Evolutionary conservation across 1,140 invertebrate genomes (phyloP).

Genomic region (Pseudomyrmex flavicornis): DNA sequence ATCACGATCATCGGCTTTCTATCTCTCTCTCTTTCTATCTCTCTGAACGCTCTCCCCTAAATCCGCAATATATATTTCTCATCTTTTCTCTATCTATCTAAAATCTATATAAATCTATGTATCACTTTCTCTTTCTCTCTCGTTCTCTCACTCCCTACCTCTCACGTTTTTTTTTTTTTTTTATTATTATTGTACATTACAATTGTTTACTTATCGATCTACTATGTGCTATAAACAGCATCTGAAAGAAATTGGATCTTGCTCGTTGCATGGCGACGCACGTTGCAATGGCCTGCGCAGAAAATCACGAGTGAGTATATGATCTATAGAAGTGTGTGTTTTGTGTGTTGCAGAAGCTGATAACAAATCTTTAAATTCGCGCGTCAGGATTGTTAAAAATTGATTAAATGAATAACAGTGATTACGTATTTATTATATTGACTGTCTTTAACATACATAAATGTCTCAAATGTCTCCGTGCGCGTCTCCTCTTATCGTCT

Average conservation of each 20-base stretch:
- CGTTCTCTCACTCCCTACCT: slow-evolving; percentile 47
- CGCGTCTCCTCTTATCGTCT: not conserved
- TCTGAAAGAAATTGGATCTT: slow-evolving; percentile 55
- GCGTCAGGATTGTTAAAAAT: not conserved
- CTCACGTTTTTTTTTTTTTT: not conserved
- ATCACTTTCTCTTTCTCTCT: slow-evolving; percentile 65
- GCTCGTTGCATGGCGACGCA: slow-evolving; percentile 14
- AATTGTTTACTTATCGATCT: slow-evolving; percentile 35
- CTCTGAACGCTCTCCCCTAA: slow-evolving; percentile 23
- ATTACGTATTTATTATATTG: not conserved
- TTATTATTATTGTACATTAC: slow-evolving; percentile 18
- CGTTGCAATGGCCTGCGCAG: slow-evolving; percentile 34
- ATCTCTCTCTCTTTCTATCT: slow-evolving; percentile 12
- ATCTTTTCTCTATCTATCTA: slow-evolving; percentile 15
- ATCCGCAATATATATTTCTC: slow-evolving; percentile 6
- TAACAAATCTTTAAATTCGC: too few relatives aligned
- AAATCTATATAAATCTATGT: too few relatives aligned
- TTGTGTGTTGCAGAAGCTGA: not conserved
- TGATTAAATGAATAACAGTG: slow-evolving; percentile 3
- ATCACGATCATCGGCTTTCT: slow-evolving; percentile 51
- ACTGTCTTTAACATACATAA: not conserved
- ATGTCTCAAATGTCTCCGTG: not conserved
- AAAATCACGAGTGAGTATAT: slow-evolving; percentile 34
- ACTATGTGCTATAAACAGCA: slow-evolving; percentile 11
- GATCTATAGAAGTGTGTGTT: not conserved